Evolutionary conservation across 2,888 invertebrate species (phyloP), one percentile per base, ranked within the genome.

Genomic region (Agonopterix heracliana): DNA sequence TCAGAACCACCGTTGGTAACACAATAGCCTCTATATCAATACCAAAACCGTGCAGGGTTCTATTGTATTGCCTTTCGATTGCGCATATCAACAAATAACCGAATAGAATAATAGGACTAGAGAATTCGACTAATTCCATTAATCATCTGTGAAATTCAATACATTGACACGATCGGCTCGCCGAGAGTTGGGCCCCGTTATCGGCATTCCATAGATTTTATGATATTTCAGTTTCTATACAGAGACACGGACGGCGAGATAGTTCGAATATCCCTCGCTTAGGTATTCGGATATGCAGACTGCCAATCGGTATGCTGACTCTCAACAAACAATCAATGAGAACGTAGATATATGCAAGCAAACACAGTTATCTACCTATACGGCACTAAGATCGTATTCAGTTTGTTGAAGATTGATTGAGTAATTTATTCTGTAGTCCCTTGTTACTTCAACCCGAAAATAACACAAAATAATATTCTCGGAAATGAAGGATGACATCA

Each of bases 121-220:
- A 73, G 78, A 77, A 83, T 83, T 74, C 78, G 61, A 77, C 66
- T 71, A 71, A 83, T 81, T 66, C 76, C 77, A 85, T 87, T 82
- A 83, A 85, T 87, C 83, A 86, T 83, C 77, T 76, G 74, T 79
- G 82, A 80, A 81, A 84, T 86, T 84, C 85, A 86, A 87, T 84
- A 86, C 85, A 84, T 81, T 74, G 82, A 82, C 83, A 80, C 78
- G 73, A 68, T 67, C 26, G 68, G 64, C 64, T 61, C 55, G 59
- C 57, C 61, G 56, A 55, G 53, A 43, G 60, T 68, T 9, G 64
- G 60, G 67, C 55, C 66, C 70, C 73, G 71, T 74, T 75, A 74
- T 66, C 63, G 56, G 66, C 63, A 81, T 83, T 71, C 77, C 82
- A 63, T 68, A 71, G 68, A 77, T 81, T 76, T 82, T 80, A 78